phyloP scores from a whole-genome alignment of 2,797 vertebrate species.

The Microctenopoma steveboyesi region DNA sequence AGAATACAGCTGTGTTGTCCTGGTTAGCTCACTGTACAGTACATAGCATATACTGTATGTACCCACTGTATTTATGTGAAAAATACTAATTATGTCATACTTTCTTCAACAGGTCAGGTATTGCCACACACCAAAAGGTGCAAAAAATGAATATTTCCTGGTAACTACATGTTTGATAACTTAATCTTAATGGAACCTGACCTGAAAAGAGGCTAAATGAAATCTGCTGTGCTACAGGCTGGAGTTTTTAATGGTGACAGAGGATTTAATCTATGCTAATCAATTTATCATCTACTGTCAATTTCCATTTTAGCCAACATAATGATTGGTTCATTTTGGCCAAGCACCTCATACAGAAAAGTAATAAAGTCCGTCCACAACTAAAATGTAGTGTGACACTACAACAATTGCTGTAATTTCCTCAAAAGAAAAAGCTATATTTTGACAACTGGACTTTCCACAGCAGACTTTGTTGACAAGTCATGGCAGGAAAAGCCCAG shows the following conservation, averaged over 20 bases:
- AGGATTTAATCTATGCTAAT: slow-evolving; percentile 56
- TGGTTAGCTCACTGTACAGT: too few relatives aligned
- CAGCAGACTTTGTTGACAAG: slow-evolving; percentile 1
- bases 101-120: too few relatives aligned
- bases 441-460: background rate
- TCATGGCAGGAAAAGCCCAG: background rate
- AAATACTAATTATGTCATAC: too few relatives aligned
- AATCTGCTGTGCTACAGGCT: slow-evolving; percentile 46
- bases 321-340: background rate
- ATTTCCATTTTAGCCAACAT: slow-evolving; percentile 34
- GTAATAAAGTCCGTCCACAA: background rate
- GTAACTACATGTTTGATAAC: slow-evolving; percentile 28
- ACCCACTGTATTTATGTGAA: too few relatives aligned
- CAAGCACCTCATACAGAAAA: slow-evolving; percentile 18
- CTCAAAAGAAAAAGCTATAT: background rate
- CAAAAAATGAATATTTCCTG: slow-evolving; percentile 37
- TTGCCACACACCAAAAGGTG: slow-evolving; percentile 5
- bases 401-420: background rate
- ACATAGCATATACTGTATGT: too few relatives aligned
- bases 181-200: slow-evolving; percentile 27
- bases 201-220: slow-evolving; percentile 45
- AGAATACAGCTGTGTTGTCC: too few relatives aligned
- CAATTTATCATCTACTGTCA: slow-evolving; percentile 43
- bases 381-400: background rate
- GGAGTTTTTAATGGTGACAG: slow-evolving; percentile 33